Percentiles rank a stretch among this genome's conserved stretches.
These are phyloP conservation scores for Anolis apletophallus DNA, from an alignment of 2,797 vertebrate genomes.

Conservation along the genomic window DNA sequence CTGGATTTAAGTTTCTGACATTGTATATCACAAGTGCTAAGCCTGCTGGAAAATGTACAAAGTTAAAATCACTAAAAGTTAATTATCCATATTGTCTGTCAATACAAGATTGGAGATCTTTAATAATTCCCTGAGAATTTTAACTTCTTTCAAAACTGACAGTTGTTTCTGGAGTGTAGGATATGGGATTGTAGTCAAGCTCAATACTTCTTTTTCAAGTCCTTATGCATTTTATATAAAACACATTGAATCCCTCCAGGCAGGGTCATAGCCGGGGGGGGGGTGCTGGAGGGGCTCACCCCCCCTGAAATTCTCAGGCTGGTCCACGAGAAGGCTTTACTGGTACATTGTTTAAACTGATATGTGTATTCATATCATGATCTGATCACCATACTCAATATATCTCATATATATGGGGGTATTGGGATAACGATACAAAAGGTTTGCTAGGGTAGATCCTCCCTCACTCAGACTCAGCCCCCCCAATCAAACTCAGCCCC, in stretches of 20 bases:
- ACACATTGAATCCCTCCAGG: neutral
- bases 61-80: constrained; percentile 32
- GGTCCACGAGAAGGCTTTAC: too few species aligned
- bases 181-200: neutral
- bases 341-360: too few species aligned
- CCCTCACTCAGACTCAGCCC: too few species aligned
- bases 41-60: constrained; percentile 23
- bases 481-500: too few species aligned
- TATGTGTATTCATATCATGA: too few species aligned
- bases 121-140: constrained; percentile 42
- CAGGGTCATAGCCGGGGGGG: too few species aligned
- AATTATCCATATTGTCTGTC: neutral
- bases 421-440: too few species aligned
- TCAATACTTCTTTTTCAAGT: neutral
- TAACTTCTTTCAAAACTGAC: neutral
- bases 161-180: constrained; percentile 10
- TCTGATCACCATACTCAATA: too few species aligned
- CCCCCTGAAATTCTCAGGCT: too few species aligned
- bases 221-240: neutral
- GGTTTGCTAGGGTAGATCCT: too few species aligned
- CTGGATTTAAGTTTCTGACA: constrained; percentile 24
- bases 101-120: constrained; percentile 18
- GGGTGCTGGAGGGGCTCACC: too few species aligned
- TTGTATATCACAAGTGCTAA: constrained; percentile 22
- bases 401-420: too few species aligned